These are phyloP conservation scores for Hippocampus mohnikei DNA, from an alignment of 2,113 vertebrate genomes.

Conservation along the genomic window DNA sequence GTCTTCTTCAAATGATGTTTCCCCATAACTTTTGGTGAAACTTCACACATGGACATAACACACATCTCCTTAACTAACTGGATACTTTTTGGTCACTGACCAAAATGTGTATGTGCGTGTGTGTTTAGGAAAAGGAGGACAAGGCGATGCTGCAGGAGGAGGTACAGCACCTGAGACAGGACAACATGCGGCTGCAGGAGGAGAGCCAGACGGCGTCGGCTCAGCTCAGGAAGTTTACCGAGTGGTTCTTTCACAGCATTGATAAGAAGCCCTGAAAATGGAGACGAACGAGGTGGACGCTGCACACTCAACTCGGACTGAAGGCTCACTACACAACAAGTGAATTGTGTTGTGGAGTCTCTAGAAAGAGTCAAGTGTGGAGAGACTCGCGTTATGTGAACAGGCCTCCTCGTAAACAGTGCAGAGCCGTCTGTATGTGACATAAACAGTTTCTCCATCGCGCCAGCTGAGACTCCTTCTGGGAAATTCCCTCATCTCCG, in stretches of 20 bases:
- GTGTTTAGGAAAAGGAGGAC: conserved; percentile 91
- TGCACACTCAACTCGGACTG: conserved; percentile 23
- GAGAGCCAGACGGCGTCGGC: conserved; percentile 90
- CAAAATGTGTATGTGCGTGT: background rate
- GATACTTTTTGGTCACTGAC: background rate
- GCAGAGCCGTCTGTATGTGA: conserved; percentile 31
- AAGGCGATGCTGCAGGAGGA: conserved; percentile 94
- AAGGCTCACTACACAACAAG: conserved; percentile 31
- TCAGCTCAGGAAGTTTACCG: conserved; percentile 93
- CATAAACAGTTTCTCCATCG: conserved; percentile 29
- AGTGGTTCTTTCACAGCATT: conserved; percentile 94
- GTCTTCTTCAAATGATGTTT: too few species aligned
- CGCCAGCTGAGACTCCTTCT: conserved; percentile 27
- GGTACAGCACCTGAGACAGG: conserved; percentile 90
- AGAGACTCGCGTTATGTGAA: conserved; percentile 31
- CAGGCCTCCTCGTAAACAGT: conserved; percentile 20
- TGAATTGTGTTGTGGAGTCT: background rate
- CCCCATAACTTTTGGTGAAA: background rate
- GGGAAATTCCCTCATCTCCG: conserved; percentile 40
- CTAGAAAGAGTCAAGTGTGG: conserved; percentile 11
- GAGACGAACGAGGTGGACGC: conserved; percentile 9
- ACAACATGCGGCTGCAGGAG: conserved; percentile 94
- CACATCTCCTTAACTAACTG: background rate
- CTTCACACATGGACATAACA: background rate
- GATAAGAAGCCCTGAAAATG: conserved; percentile 84